Evolutionary conservation across 2,888 invertebrate genomes (phyloP), one percentile per base, ranked within the genome.

Genomic region (Cistogaster globosa): DNA sequence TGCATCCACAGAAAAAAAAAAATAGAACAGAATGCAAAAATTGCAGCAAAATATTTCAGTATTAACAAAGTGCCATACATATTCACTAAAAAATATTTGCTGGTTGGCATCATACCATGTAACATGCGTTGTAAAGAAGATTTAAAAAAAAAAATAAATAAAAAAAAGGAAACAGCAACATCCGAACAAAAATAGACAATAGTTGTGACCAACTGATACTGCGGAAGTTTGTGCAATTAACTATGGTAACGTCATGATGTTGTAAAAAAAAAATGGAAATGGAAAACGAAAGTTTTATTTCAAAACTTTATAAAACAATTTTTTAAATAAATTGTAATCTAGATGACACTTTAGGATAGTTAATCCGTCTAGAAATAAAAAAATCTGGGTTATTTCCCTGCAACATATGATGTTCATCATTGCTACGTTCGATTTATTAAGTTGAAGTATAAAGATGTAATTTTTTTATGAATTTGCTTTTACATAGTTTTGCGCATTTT

Each of bases 211-310:
- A 82, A 78, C 74, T 75, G 85, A 69, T 75, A 71, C 75, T 77
- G 53, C 78, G 78, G 78, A 85, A 63, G 80, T 84, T 81, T 76
- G 80, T 45, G 76, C 72, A 84, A 77, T 81, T 77, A 32, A 32
- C 32, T 32, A 32, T 20, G 68, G 36, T 32, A 51, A 62, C 48
- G 18, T 48, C 65, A 67, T 58, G n/a, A 60, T 48, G 45, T 18
- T 48, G 14, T 16, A 18, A 22, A 22, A 63, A 18, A 51, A 65
- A 26, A n/a, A 36, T 32, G 32, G 2, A 32, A 32, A 7, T 32
- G 6, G 6, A 32, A 48, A 57, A 16, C 26, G 26, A 16, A 58
- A 58, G 42, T 20, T 45, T 22, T 16, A 20, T 16, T 26, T 14
- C 0, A 67, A 45, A 38, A 51, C 51, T 51, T 20, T 18, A 32